These are phyloP conservation scores for Pteronura brasiliensis DNA, from an alignment of 2,113 vertebrate genomes.

Conservation along the genomic window DNA sequence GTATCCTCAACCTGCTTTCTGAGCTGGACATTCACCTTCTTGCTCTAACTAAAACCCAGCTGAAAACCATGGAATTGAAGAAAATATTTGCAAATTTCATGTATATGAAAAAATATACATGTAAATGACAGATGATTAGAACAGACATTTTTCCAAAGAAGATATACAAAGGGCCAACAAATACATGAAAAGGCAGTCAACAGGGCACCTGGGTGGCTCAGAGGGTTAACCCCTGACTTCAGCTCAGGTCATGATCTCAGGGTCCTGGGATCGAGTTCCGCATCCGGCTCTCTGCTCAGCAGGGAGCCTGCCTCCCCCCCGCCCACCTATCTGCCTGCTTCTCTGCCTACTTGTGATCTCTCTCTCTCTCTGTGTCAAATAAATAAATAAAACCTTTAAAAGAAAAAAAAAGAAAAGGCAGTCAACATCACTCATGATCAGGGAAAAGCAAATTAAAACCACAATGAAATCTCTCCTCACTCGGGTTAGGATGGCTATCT, in stretches of 20 bases:
- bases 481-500: background rate
- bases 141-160: background rate
- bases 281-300: too few species aligned
- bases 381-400: too few species aligned
- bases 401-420: background rate
- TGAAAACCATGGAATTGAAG: background rate
- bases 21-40: background rate
- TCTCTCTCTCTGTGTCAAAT: too few species aligned
- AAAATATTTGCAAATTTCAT: background rate
- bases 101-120: background rate
- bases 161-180: background rate
- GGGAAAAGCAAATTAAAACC: background rate
- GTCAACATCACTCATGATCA: background rate
- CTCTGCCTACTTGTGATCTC: too few species aligned
- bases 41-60: background rate
- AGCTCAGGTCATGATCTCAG: too few species aligned
- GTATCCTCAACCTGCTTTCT: background rate
- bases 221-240: too few species aligned
- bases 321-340: too few species aligned
- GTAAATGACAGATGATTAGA: background rate
- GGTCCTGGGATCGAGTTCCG: too few species aligned
- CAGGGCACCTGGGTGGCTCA: too few species aligned
- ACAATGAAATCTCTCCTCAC: background rate
- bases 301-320: too few species aligned
- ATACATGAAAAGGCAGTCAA: background rate